Evolutionary conservation across 2,888 invertebrate species (phyloP), one percentile per base, ranked within the genome.

Genomic region (Nephrocerus scutellatus): DNA sequence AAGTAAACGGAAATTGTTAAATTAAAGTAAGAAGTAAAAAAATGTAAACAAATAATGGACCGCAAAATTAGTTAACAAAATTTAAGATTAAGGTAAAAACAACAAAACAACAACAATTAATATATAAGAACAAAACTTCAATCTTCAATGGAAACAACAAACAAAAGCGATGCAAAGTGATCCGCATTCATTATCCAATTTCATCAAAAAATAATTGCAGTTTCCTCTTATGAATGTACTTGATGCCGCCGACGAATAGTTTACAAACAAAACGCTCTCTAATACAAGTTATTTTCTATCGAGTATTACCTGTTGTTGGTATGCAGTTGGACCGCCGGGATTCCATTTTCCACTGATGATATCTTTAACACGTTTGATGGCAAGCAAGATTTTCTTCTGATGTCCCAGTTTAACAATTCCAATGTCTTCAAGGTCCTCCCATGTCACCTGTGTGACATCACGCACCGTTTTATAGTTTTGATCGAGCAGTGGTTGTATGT

Each of bases 351-450:
- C 91, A 34, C 87, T 84, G 54, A 85, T 79, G 43, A 91, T 87
- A 63, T 93, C 90, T 70, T 95, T 93, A 36, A 97, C 84, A 66
- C 95, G 79, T 70, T 96, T 96, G 55, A 97, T 92, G 46, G 97
- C 97, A 61, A 98, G 74, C 62, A 93, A 79, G 53, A 98, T 85
- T 74, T 96, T 92, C 77, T 98, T 98, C 72, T 98, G 96, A 68
- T 98, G 98, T 22, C 98, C 98, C 60, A 90, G 72, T 59, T 88
- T 82, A 16, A 89, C 86, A 58, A 90, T 88, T 40, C 90, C 89
- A 67, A 97, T 92, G 63, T 98, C 97, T 73, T 98, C 97, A 62
- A 98, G 77, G 72, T 98, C 98, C 71, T 98, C 98, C 95, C 96
- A 97, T 43, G 91, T 90, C 37, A 98, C 79, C 62, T 93, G 90